Percentiles rank a stretch among this genome's conserved stretches.
Evolutionary conservation across 2,113 vertebrate species (phyloP).

Genomic region (Neofelis nebulosa): DNA sequence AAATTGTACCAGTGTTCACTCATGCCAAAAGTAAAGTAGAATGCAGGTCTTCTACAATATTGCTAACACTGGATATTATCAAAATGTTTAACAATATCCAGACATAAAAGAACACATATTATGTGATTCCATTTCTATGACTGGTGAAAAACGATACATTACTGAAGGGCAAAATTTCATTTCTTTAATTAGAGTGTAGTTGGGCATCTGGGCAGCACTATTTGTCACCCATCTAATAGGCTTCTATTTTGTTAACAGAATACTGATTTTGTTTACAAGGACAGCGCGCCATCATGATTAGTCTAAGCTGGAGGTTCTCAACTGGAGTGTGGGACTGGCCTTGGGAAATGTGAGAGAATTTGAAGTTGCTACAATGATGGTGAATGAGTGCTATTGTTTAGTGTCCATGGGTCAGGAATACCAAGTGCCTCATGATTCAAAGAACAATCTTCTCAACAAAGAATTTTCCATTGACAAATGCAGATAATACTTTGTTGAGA

Average conservation of each 20-base stretch:
- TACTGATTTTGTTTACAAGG: neutral
- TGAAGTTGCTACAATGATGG: neutral
- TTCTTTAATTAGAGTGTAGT: neutral
- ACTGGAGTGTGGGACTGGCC: neutral
- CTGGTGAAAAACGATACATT: neutral
- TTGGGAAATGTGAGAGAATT: neutral
- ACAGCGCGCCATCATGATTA: neutral
- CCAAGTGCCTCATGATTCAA: neutral
- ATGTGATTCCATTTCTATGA: neutral
- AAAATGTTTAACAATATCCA: neutral
- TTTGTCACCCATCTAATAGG: neutral
- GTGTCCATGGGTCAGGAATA: neutral
- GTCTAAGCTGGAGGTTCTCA: neutral
- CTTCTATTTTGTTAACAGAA: neutral
- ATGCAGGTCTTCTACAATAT: neutral
- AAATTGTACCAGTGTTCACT: neutral
- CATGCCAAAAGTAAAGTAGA: neutral
- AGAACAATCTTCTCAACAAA: neutral
- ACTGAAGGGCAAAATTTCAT: neutral
- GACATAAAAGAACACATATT: no score
- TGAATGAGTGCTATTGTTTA: neutral
- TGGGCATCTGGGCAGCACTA: neutral
- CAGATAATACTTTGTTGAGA: neutral
- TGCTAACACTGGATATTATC: neutral
- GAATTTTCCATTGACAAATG: neutral